These are phyloP conservation scores for Podarcis raffonei DNA, from an alignment of 2,113 vertebrate species.

Conservation along the genomic window DNA sequence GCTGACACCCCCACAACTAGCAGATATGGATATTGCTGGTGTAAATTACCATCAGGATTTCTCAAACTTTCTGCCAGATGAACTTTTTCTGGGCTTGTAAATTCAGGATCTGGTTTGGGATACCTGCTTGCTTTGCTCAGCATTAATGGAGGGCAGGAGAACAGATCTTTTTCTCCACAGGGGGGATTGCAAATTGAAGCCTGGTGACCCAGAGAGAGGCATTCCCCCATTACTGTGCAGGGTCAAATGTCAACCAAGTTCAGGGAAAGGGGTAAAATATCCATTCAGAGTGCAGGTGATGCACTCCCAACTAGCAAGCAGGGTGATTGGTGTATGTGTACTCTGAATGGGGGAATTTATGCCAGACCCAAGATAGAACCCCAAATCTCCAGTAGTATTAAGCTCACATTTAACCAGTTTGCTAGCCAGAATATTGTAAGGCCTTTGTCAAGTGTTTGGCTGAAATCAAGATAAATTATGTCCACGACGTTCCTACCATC, in stretches of 20 bases:
- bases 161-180: too few species aligned
- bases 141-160: too few species aligned
- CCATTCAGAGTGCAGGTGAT: too few species aligned
- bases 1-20: too few species aligned
- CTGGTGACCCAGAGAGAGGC: not conserved
- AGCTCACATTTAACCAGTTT: not conserved
- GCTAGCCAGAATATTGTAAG: not conserved
- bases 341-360: not conserved
- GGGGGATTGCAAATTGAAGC: not conserved
- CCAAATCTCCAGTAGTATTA: not conserved
- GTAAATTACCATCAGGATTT: too few species aligned
- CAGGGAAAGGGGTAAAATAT: not conserved
- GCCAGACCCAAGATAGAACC: not conserved
- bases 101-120: too few species aligned
- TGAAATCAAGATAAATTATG: not conserved
- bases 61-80: too few species aligned
- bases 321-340: too few species aligned
- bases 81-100: too few species aligned
- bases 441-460: not conserved
- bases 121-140: too few species aligned
- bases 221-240: not conserved
- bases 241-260: not conserved
- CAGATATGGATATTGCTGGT: too few species aligned
- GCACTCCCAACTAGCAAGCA: not conserved
- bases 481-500: not conserved